Percentiles rank a stretch among this genome's conserved stretches.
Conservation (phyloP, 1,140 invertebrate genomes). For the Rhyacophila brunnea region DNA sequence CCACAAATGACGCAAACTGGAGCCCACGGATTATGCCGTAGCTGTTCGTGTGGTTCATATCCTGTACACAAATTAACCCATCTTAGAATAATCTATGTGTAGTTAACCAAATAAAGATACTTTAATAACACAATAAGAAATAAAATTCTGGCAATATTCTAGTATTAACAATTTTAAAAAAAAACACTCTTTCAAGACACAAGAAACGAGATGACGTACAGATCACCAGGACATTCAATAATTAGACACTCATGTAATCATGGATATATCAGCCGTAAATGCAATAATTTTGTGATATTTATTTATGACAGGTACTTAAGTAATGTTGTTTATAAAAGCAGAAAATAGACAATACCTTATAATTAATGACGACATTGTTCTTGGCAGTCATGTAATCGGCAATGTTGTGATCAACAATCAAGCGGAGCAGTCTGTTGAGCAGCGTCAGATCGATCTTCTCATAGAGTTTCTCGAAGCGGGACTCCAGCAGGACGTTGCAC, state of each 20-base stretch:
- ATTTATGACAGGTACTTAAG: neutral
- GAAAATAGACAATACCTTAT: constrained; percentile 65
- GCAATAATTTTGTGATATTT: too few relatives aligned
- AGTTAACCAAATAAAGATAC: too few relatives aligned
- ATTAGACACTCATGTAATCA: too few relatives aligned
- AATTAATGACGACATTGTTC: constrained; percentile 99
- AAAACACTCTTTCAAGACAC: too few relatives aligned
- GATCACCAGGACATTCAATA: too few relatives aligned
- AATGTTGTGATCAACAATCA: constrained; percentile 99
- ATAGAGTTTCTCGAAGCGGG: constrained; percentile 96
- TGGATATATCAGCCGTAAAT: too few relatives aligned
- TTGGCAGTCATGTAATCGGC: constrained; percentile 99
- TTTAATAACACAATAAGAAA: too few relatives aligned
- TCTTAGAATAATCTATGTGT: too few relatives aligned
- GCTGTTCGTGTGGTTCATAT: constrained; percentile 99
- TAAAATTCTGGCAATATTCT: too few relatives aligned
- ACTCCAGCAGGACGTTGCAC: constrained; percentile 98
- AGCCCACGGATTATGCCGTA: constrained; percentile 98
- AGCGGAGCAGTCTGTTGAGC: constrained; percentile 88
- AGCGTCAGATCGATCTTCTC: constrained; percentile 99
- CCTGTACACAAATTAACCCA: too few relatives aligned
- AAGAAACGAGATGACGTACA: too few relatives aligned
- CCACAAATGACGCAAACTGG: constrained; percentile 98
- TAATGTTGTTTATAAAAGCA: neutral
- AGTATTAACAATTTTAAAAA: too few relatives aligned